Base-by-base conservation (phyloP, 2,888 invertebrate genomes). In the Microplitis deprimator region DNA sequence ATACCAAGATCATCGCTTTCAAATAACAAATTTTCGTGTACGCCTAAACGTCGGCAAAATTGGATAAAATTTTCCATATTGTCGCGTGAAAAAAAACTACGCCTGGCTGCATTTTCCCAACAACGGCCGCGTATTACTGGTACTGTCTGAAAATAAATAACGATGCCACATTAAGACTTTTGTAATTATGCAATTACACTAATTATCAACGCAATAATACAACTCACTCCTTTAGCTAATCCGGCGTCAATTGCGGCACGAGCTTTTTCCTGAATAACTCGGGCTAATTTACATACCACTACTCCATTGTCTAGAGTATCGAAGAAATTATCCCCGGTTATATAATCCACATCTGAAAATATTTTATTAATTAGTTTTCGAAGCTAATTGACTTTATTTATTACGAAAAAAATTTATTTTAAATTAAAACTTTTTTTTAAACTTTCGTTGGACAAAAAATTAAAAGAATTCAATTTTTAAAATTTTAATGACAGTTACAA, bases 31-130 rank as follows among this genome's bases (percentile, higher is more conserved):
- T 96, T 96, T 89, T 96, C 95, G 85, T 96, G 96, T 59, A 97
- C 96, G 68, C 96, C 96, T 73, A 96, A 92, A 73, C 95, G 93
- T 76, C 95, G 92, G 87, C 96, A 96, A 92, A 97, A 97, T 80
- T 94, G 94, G 83, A 97, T 94, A 90, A 97, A 97, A 90, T 96
- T 96, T 86, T 96, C 96, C 84, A 96, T 95, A 90, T 97, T 97
- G 90, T 97, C 97, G 65, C 97, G 89, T 0, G 96, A 96, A 90
- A 96, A 97, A 92, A 97, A 97, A 85, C 96, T 96, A 82, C 95
- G 93, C 10, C 95, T 92, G 78, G 95, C 94, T 13, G 96, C 96
- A 84, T 94, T 95, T 90, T 95, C 95, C 92, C 96, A 95, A 89
- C 95, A 95, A 84, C 95, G 93, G 40, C 94, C 94, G 83, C 93